phyloP scores from a whole-genome alignment of 2,888 invertebrate genomes.

The Vesta saturnalis region DNA sequence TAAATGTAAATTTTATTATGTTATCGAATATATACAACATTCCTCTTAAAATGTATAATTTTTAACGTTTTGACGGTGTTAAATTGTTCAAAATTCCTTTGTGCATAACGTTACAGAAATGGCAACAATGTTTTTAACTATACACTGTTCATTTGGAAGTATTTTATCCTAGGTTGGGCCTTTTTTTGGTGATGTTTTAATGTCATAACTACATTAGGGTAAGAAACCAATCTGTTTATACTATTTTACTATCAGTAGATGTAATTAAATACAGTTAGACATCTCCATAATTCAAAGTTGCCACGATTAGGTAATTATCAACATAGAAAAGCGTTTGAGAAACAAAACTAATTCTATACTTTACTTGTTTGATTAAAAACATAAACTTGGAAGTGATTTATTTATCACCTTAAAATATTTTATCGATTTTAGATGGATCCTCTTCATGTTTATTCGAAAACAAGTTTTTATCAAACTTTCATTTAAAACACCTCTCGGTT shows the following conservation, averaged over 20 bases:
- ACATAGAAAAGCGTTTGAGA: not conserved
- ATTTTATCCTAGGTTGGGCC: not conserved
- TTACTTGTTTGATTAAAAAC: too few species aligned
- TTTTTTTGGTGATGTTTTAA: not conserved
- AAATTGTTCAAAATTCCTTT: too few species aligned
- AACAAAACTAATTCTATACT: not conserved
- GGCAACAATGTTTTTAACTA: not conserved
- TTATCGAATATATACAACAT: too few species aligned
- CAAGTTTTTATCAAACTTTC: conserved; percentile 1
- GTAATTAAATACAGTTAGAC: conserved; percentile 16
- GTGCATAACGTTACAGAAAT: too few species aligned
- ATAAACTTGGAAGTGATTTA: not conserved
- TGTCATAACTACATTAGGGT: too few species aligned
- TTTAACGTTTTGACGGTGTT: too few species aligned
- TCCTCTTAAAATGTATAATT: too few species aligned
- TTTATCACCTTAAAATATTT: not conserved
- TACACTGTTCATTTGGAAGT: not conserved
- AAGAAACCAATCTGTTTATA: too few species aligned
- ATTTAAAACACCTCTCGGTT: not conserved
- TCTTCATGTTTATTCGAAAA: not conserved
- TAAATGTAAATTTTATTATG: too few species aligned
- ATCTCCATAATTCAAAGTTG: not conserved
- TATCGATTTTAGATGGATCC: not conserved
- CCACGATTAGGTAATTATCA: not conserved
- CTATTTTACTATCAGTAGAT: not conserved